Evolutionary conservation across 2,113 vertebrate species (phyloP).

Genomic region (Syngnathus floridae): DNA sequence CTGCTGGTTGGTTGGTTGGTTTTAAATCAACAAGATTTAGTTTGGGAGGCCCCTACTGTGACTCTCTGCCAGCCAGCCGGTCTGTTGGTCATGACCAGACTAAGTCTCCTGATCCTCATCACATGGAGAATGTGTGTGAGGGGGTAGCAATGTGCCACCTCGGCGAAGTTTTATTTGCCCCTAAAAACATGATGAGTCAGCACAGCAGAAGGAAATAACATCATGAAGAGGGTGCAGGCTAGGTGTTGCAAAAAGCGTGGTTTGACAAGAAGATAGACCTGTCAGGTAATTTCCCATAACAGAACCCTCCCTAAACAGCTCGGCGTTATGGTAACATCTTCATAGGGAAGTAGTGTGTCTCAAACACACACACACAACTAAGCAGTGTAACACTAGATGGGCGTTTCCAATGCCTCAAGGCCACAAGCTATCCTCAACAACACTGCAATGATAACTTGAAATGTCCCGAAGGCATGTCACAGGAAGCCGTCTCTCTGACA

Average conservation of each 20-base stretch:
- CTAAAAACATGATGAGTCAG: constrained; percentile 39
- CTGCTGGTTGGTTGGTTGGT: constrained; percentile 56
- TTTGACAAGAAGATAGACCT: constrained; percentile 14
- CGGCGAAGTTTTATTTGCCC: constrained; percentile 11
- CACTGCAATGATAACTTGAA: constrained; percentile 47
- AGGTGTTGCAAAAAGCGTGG: background rate
- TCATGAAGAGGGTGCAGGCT: constrained; percentile 1
- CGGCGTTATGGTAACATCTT: constrained; percentile 26
- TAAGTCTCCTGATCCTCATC: constrained; percentile 54
- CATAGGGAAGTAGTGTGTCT: constrained; percentile 17
- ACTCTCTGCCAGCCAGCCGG: constrained; percentile 34
- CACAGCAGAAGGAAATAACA: constrained; percentile 24
- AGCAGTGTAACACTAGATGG: constrained; percentile 42
- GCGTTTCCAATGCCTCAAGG: constrained; percentile 35
- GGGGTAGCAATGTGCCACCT: constrained; percentile 9
- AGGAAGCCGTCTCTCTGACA: constrained; percentile 42
- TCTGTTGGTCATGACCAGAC: constrained; percentile 37
- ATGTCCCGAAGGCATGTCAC: constrained; percentile 51
- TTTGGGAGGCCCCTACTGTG: constrained; percentile 49
- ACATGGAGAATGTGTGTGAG: constrained; percentile 35
- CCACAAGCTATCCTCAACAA: constrained; percentile 47
- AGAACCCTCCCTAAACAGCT: constrained; percentile 7
- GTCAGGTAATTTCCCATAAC: constrained; percentile 22
- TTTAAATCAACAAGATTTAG: constrained; percentile 65
- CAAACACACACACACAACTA: constrained; percentile 11